A percentile compares a stretch with the other conserved stretches of the same genome.
Conservation (phyloP, 2,113 vertebrate species). For the Xyliphius kryptos region DNA sequence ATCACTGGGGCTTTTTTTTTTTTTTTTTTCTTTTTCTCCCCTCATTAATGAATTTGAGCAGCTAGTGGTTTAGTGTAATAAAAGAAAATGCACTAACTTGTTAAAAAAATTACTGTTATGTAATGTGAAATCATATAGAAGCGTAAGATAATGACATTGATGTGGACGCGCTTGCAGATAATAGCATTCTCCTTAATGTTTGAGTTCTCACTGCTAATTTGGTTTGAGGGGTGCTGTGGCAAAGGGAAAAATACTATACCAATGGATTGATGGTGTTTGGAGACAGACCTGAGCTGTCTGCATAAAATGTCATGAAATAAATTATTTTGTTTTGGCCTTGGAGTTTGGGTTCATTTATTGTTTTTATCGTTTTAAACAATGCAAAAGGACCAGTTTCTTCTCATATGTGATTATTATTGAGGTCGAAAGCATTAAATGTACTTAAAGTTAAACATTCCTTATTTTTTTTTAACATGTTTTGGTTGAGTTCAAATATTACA, state of each 20-base stretch:
- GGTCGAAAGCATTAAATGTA: too few species aligned
- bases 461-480: too few species aligned
- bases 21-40: slow-evolving; percentile 38
- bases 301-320: slow-evolving; percentile 72
- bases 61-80: slow-evolving; percentile 70
- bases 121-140: slow-evolving; percentile 69
- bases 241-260: slow-evolving; percentile 56
- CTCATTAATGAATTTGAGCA: slow-evolving; percentile 62
- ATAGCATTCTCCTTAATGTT: slow-evolving; percentile 48
- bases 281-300: slow-evolving; percentile 67
- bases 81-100: slow-evolving; percentile 71
- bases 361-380: slow-evolving; percentile 3
- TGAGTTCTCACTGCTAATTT: slow-evolving; percentile 58
- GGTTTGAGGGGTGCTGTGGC: slow-evolving; percentile 60
- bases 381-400: too few species aligned
- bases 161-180: slow-evolving; percentile 65
- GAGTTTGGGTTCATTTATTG: slow-evolving; percentile 40
- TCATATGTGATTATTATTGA: too few species aligned
- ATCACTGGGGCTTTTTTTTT: slow-evolving; percentile 62
- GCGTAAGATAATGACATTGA: slow-evolving; percentile 59
- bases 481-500: too few species aligned
- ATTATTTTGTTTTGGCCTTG: slow-evolving; percentile 74
- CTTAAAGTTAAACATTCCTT: too few species aligned
- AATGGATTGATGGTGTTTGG: slow-evolving; percentile 66
- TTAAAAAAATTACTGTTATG: slow-evolving; percentile 57